Percentiles rank a stretch among this genome's conserved stretches.
phyloP scores from a whole-genome alignment of 2,113 vertebrate genomes.

The Melanotaenia duboulayi region DNA sequence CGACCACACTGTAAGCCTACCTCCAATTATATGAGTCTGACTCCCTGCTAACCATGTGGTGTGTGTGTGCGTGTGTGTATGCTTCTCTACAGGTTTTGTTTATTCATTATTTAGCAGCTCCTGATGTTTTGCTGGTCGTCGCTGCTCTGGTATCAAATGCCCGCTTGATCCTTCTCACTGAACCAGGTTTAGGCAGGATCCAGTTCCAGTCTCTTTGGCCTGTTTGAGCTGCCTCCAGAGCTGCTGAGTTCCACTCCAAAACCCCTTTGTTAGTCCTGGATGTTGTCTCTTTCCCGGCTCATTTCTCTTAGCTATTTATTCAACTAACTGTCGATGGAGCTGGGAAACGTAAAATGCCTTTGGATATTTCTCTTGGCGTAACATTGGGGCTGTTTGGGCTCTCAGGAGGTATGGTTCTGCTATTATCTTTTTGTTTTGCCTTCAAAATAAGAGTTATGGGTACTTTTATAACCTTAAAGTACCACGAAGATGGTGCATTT shows the following conservation, averaged over 20 bases:
- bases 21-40: constrained; percentile 59
- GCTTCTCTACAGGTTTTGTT: constrained; percentile 35
- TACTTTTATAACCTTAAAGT: constrained; percentile 54
- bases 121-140: constrained; percentile 52
- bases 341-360: constrained; percentile 57
- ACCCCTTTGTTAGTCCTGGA: constrained; percentile 27
- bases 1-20: constrained; percentile 55
- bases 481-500: constrained; percentile 27
- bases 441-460: constrained; percentile 43
- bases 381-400: constrained; percentile 35
- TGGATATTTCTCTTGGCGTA: constrained; percentile 67
- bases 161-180: constrained; percentile 41
- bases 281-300: constrained; percentile 10
- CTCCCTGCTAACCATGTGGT: constrained; percentile 61
- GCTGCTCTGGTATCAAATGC: constrained; percentile 69
- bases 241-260: constrained; percentile 7
- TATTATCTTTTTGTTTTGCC: constrained; percentile 25
- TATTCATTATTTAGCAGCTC: constrained; percentile 77
- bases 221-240: constrained; percentile 20
- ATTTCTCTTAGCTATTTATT: constrained; percentile 24
- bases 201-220: constrained; percentile 49
- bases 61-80: constrained; percentile 30
- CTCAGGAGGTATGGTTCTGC: constrained; percentile 66
- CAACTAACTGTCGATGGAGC: constrained; percentile 40
- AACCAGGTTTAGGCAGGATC: constrained; percentile 41